Evolutionary conservation across 2,113 vertebrate genomes (phyloP).

Genomic region (Pontoporia blainvillei): DNA sequence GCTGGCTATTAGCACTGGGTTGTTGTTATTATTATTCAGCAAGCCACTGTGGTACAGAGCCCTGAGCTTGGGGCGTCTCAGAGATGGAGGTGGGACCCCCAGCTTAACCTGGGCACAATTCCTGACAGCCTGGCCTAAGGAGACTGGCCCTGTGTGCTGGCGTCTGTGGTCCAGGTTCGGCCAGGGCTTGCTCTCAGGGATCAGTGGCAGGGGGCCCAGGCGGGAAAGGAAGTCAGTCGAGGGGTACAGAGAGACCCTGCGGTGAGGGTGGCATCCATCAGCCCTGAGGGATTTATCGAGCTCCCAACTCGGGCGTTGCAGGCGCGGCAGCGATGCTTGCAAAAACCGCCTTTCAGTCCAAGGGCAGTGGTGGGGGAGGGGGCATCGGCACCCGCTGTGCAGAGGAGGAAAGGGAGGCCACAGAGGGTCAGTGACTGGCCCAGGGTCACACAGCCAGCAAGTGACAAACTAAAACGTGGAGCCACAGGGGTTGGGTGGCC

Average conservation of each 20-base stretch:
- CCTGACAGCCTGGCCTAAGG: not conserved
- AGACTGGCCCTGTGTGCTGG: not conserved
- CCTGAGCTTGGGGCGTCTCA: rapidly evolving
- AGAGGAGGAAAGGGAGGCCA: not conserved
- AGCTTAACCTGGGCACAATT: rapidly evolving
- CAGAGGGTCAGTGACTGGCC: not conserved
- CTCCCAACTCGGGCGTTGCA: rapidly evolving
- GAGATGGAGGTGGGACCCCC: not conserved
- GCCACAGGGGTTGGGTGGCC: not conserved
- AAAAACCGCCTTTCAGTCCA: rapidly evolving
- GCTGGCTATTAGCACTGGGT: rapidly evolving
- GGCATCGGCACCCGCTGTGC: rapidly evolving
- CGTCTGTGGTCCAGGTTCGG: rapidly evolving
- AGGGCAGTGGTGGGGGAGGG: rapidly evolving
- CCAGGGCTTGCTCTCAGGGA: not conserved
- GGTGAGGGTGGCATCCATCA: not conserved
- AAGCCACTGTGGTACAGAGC: not conserved
- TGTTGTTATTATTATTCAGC: not conserved
- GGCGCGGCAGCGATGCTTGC: rapidly evolving
- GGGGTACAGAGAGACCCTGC: rapidly evolving
- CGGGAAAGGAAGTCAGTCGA: rapidly evolving
- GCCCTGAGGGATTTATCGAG: not conserved
- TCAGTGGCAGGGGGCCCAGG: rapidly evolving
- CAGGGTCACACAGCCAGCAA: not conserved
- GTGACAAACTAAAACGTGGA: not conserved